Conservation (phyloP, 2,888 invertebrate genomes). For the Platerodrilus igneus region DNA sequence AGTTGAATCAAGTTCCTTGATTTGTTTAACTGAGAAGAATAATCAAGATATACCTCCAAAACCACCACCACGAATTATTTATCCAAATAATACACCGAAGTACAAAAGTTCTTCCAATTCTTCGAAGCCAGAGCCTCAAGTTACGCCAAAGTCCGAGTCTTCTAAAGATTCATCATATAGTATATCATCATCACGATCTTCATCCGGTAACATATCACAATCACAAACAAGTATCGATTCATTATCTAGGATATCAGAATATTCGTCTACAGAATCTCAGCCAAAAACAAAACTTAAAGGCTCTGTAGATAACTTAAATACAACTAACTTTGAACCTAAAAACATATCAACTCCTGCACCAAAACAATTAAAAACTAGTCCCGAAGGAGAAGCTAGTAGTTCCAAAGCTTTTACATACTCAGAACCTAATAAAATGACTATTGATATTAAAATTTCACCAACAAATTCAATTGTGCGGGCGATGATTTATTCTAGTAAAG, state of each 20-base stretch:
- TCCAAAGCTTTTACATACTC: conserved; percentile 10
- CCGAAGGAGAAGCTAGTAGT: conserved; percentile 15
- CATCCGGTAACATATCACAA: conserved; percentile 4
- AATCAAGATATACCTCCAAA: conserved; percentile 42
- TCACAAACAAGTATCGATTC: conserved; percentile 7
- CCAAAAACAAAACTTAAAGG: conserved; percentile 20
- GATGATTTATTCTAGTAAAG: conserved; percentile 56
- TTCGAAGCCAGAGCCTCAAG: conserved; percentile 34
- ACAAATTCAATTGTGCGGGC: conserved; percentile 52
- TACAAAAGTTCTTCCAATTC: conserved; percentile 40
- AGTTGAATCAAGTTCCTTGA: conserved; percentile 25
- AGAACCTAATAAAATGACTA: conserved; percentile 28
- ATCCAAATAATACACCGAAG: conserved; percentile 32
- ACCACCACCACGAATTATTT: conserved; percentile 38
- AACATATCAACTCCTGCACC: conserved; percentile 36
- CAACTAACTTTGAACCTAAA: conserved; percentile 38
- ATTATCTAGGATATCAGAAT: conserved; percentile 10
- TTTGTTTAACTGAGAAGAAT: no score
- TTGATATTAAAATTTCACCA: conserved; percentile 48
- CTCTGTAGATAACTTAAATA: conserved; percentile 15
- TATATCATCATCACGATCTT: no score
- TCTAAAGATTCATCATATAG: no score
- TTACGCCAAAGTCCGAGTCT: no score
- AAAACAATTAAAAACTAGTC: conserved; percentile 21
- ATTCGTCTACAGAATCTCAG: conserved; percentile 12